Base-by-base conservation (phyloP, 1,140 invertebrate genomes). In the Atta texana region DNA sequence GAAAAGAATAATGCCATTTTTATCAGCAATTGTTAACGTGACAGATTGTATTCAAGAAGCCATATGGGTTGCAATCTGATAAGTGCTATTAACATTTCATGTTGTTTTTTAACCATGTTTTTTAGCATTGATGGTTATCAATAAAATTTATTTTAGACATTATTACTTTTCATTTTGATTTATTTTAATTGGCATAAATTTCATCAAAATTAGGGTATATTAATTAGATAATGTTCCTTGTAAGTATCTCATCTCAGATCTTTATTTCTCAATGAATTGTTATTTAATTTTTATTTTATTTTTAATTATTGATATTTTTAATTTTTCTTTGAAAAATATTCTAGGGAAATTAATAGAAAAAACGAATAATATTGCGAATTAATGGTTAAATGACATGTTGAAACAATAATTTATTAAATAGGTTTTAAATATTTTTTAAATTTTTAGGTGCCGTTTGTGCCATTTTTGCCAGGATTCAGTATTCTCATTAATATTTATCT, bases 401-500 rank as follows among this genome's bases (percentile, higher is more conserved):
- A 10, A 21, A 57, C 3, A 21, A 39, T 34, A 21, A 75, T 39
- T n/a, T 3, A 8, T 59, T 21, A 57, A 74, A 3, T 59, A 24
- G 39, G 59, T 21, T 12, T 57, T 16, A 59, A 10, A 75, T 10
- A 24, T 12, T 39, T 34, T 74, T 12, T 18, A 5, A 24, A 24
- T 24, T 24, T 24, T 78, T 88, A 97, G 96, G 97, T 96, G n/a
- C 97, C 97, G 18, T 92, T 96, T 1, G 96, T 98, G 16, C 97
- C 97, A 18, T 94, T 97, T 28, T 89, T 97, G 57, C 97, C 97
- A 10, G 95, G 95, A 16, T 39, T 97, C 3, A 97, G 97, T 89
- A 96, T 97, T 69, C 95, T 97, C 21, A 95, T 97, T 57, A 98
- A 98, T 89, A 94, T 97, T 53, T 96, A 97, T 87, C 94, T 98